These are phyloP conservation scores for Cyclophora punctaria DNA, from an alignment of 2,888 invertebrate species.

Conservation along the genomic window DNA sequence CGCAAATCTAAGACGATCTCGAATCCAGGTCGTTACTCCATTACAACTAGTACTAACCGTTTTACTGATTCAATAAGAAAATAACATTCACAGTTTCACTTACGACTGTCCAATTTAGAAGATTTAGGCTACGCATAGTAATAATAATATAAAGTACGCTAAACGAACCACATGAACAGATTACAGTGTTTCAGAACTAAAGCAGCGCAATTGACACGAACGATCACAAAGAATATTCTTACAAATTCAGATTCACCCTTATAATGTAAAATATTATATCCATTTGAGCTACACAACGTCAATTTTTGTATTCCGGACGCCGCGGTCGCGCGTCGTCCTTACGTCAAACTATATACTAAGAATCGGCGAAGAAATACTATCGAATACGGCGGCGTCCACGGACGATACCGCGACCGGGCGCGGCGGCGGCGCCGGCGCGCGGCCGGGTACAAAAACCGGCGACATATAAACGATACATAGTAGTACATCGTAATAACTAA, in stretches of 20 bases:
- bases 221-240: constrained; percentile 49
- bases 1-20: constrained; percentile 13
- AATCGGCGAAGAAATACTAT: too few relatives aligned
- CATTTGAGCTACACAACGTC: constrained; percentile 57
- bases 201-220: constrained; percentile 51
- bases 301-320: constrained; percentile 23
- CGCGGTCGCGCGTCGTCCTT: background rate
- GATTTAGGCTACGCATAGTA: background rate
- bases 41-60: constrained; percentile 3
- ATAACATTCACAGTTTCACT: too few relatives aligned
- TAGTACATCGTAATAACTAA: constrained; percentile 28
- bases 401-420: background rate
- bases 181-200: constrained; percentile 47
- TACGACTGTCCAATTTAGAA: background rate
- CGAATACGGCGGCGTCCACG: too few relatives aligned
- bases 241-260: constrained; percentile 66
- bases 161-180: constrained; percentile 25
- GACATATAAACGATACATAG: constrained; percentile 29
- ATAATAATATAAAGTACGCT: constrained; percentile 1
- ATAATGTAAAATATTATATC: constrained; percentile 48
- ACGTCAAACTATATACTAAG: too few relatives aligned
- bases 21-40: constrained; percentile 10
- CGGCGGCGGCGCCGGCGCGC: background rate
- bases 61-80: background rate
- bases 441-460: constrained; percentile 24